Base-by-base conservation (phyloP, 2,888 invertebrate genomes). In the Petrophora chlorosata region DNA sequence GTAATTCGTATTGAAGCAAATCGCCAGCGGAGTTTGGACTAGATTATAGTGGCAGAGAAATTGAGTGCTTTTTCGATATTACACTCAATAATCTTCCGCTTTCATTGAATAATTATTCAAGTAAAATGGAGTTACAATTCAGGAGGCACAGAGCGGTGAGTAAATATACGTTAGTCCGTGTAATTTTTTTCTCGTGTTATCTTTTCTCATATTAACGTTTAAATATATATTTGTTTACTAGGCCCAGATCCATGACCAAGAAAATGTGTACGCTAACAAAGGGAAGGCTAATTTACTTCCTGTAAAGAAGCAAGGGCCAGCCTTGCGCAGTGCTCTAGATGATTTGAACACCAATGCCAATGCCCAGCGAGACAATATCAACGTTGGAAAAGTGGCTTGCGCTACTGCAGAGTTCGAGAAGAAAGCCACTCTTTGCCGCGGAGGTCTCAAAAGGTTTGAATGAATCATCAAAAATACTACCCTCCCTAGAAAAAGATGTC, bases 321-420 rank as follows among this genome's bases (percentile, higher is more conserved):
- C 69, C 5, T 69, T 77, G 23, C 82, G 90, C 10, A 88, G 89
- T 9, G 87, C 82, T 26, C 67, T 91, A 17, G 89, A 87, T 5
- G 91, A 90, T 53, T 63, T 90, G 26, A 85, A 82, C 52, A 75
- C 79, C 1, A 90, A 91, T 63, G 73, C 85, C 2, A 83, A 81
- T 63, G 61, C 67, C 2, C 82, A 81, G 51, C 76, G 82, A 3
- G 82, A 82, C 12, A n/a, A n/a, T n/a, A 57, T 76, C 2, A 50
- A 53, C 19, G 56, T 68, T 15, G 80, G 82, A 0, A 90, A 90
- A 73, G 79, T 80, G 1, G 79, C 82, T 8, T 72, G 70, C 35
- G 71, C 77, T 14, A 63, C 82, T 9, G 76, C 81, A 0, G 87
- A 89, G 38, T 81, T 73, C 28, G 90, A 88, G 56, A 88, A 88